A percentile compares a stretch with the other conserved stretches of the same genome.
These are phyloP conservation scores for Morelia viridis DNA, from an alignment of 2,797 vertebrate genomes.

Conservation along the genomic window DNA sequence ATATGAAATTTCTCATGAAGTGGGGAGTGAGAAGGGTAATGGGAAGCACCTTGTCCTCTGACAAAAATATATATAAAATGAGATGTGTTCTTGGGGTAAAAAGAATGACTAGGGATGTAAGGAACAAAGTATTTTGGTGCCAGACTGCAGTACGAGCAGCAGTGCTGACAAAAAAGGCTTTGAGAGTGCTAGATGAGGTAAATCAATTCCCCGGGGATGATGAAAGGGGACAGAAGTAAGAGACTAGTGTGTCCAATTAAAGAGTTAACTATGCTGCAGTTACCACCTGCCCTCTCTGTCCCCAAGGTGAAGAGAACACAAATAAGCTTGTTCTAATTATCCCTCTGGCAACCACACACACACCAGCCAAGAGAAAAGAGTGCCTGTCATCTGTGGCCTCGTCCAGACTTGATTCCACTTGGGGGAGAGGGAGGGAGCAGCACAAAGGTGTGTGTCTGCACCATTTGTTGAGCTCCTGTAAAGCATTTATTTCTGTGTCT, in stretches of 20 bases:
- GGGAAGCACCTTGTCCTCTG: neutral
- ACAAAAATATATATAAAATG: neutral
- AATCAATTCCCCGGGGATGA: neutral
- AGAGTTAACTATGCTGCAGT: constrained; percentile 60
- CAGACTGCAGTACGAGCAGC: neutral
- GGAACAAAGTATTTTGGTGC: neutral
- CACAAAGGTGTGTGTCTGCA: neutral
- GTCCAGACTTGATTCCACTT: neutral
- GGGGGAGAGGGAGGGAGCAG: neutral
- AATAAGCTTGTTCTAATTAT: constrained; percentile 68
- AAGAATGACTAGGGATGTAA: neutral
- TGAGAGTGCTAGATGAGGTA: neutral
- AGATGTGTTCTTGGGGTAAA: neutral
- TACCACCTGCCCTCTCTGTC: constrained; percentile 50
- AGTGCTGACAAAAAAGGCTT: neutral
- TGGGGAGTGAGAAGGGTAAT: neutral
- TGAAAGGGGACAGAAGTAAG: constrained; percentile 40
- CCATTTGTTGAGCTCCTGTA: neutral
- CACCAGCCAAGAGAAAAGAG: constrained; percentile 36
- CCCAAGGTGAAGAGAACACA: constrained; percentile 58
- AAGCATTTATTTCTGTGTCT: neutral
- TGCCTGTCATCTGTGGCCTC: neutral
- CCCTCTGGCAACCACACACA: constrained; percentile 35
- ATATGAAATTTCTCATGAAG: neutral
- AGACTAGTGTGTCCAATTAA: constrained; percentile 68